These are phyloP conservation scores for Columba guinea DNA, from an alignment of 2,797 vertebrate genomes.

Conservation along the genomic window DNA sequence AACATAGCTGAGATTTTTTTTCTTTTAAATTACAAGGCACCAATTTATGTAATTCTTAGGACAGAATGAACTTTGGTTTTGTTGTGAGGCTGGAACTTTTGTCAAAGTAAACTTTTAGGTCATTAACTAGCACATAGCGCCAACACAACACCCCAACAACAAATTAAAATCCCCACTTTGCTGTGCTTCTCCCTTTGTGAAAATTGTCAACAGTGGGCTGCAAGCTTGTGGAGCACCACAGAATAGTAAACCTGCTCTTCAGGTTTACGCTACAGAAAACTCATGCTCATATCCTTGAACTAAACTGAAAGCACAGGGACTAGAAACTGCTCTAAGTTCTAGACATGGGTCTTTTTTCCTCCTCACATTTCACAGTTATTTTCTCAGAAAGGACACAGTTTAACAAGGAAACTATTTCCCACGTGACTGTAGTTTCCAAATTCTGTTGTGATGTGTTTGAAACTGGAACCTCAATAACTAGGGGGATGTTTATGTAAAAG, in stretches of 20 bases:
- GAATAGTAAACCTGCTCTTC: background rate
- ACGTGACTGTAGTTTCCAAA: background rate
- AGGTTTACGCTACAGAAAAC: background rate
- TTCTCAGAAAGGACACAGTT: background rate
- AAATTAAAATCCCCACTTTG: background rate
- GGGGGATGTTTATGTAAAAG: background rate
- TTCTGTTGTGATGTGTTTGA: background rate
- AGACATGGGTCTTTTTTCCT: background rate
- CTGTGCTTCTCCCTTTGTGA: background rate
- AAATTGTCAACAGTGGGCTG: background rate
- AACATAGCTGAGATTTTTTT: background rate
- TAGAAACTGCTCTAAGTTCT: background rate
- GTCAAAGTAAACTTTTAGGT: background rate
- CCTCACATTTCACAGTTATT: background rate
- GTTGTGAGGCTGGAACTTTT: background rate
- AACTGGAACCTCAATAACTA: background rate
- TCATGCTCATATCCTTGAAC: background rate
- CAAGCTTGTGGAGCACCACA: background rate
- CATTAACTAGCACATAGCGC: background rate
- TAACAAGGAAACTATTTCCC: background rate
- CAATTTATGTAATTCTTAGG: background rate
- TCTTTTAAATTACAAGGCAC: background rate
- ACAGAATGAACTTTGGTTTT: background rate
- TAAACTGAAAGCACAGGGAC: background rate
- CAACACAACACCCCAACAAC: background rate